Base-by-base conservation (phyloP, 2,797 vertebrate genomes). In the Oreochromis grahami region DNA sequence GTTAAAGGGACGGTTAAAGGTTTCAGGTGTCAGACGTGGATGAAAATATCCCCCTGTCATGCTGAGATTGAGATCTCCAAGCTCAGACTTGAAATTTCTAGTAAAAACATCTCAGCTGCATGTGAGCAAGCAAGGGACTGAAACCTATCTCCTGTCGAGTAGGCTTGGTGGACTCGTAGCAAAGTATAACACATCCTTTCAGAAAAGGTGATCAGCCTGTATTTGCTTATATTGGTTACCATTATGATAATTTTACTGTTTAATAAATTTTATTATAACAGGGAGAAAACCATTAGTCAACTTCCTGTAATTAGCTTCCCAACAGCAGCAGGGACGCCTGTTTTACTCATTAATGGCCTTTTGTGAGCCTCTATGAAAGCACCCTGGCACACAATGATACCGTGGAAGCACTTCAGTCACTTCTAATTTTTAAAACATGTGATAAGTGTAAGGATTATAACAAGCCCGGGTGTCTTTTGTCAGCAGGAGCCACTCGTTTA, bases 1-100 rank as follows among this genome's bases (percentile, higher is more conserved):
- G 81, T 89, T 89, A 84, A 90, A 88, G 65, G 79, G 79, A 84
- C 5, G 0, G 5, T 86, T 38, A 2, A 51, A 32, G 19, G 14
- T 80, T 87, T 87, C n/a, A 26, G 51, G 34, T 65, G 32, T 80
- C 5, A 3, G 78, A 83, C 36, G 29, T 10, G 55, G 58, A 76
- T 7, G 3, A 45, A 80, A 78, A 81, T 53, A 21, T 38, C 63
- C 48, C 34, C 4, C 76, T 45, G 50, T 70, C 48, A n/a, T n/a
- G 12, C 60, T 60, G 43, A 41, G 78, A 21, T 50, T 8, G 26
- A 74, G 29, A 19, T 19, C 70, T 50, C 70, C 7, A n/a, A 50
- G 7, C 43, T 74, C 70, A 12, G 68, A 50, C 15, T 50, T 48
- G 68, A 50, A 74, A 74, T 74, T 74, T 48, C 4, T n/a, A n/a